phyloP scores from a whole-genome alignment of 2,888 invertebrate species.

The Teleiodes luculella region DNA sequence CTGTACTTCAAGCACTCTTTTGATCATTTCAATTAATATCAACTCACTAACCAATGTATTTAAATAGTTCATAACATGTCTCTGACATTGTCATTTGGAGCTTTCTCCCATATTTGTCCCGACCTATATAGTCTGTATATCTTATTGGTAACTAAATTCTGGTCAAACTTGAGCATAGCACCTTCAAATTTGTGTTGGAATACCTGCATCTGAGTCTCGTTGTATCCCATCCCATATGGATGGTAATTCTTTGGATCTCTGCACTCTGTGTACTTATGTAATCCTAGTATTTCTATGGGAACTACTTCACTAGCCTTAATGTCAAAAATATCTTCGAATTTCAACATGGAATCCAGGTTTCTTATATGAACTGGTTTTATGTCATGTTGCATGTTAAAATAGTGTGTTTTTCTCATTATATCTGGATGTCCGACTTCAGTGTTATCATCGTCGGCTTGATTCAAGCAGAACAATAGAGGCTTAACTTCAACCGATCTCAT shows the following conservation, averaged over 20 bases:
- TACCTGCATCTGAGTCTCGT: slow-evolving; percentile 67
- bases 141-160: slow-evolving; percentile 65
- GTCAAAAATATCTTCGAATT: slow-evolving; percentile 63
- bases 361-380: slow-evolving; percentile 51
- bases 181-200: slow-evolving; percentile 74
- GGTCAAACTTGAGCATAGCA: slow-evolving; percentile 72
- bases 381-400: slow-evolving; percentile 52
- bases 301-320: slow-evolving; percentile 46
- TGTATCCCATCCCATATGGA: slow-evolving; percentile 53
- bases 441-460: slow-evolving; percentile 68
- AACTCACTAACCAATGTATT: not conserved
- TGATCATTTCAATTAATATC: not conserved
- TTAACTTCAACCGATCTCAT: slow-evolving; percentile 51
- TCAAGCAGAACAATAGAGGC: slow-evolving; percentile 62
- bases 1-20: no score
- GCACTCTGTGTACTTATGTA: slow-evolving; percentile 71
- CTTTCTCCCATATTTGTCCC: slow-evolving; percentile 71
- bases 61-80: slow-evolving; percentile 44
- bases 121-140: slow-evolving; percentile 67
- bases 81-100: slow-evolving; percentile 53
- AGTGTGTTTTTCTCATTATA: slow-evolving; percentile 70
- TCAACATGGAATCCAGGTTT: slow-evolving; percentile 65
- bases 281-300: slow-evolving; percentile 56
- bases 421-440: slow-evolving; percentile 60
- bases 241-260: slow-evolving; percentile 58